Conservation (phyloP, 2,113 vertebrate species). For the Damaliscus lunatus region DNA sequence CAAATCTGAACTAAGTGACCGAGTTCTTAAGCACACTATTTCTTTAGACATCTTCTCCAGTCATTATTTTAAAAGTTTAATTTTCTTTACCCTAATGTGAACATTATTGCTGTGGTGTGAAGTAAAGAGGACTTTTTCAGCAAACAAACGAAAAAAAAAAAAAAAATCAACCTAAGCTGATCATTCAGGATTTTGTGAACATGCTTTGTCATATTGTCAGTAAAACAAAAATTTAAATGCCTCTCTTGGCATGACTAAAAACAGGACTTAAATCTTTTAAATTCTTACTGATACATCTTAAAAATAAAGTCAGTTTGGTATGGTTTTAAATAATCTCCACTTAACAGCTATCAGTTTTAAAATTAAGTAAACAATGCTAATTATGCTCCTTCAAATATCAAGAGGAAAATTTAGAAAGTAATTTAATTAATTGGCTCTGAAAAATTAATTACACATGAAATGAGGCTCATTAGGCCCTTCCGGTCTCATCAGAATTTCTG, state of each 20-base stretch:
- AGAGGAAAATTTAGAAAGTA: slow-evolving; percentile 68
- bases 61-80: background rate
- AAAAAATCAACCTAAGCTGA: background rate
- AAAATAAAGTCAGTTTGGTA: slow-evolving; percentile 24
- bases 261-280: slow-evolving; percentile 12
- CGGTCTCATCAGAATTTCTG: slow-evolving; percentile 63
- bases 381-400: slow-evolving; percentile 65
- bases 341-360: slow-evolving; percentile 66
- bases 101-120: background rate
- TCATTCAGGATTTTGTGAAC: background rate
- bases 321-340: slow-evolving; percentile 51
- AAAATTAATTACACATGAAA: slow-evolving; percentile 71
- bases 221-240: slow-evolving; percentile 29
- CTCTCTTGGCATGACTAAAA: slow-evolving; percentile 24
- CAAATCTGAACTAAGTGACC: background rate
- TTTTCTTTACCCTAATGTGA: slow-evolving; percentile 40
- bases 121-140: background rate
- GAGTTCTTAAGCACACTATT: background rate
- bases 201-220: background rate
- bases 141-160: background rate
- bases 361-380: slow-evolving; percentile 77
- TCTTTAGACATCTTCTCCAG: background rate
- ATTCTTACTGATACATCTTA: slow-evolving; percentile 39
- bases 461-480: slow-evolving; percentile 62
- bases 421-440: slow-evolving; percentile 76